Percentiles rank a stretch among this genome's conserved stretches.
These are phyloP conservation scores for Hyles euphorbiae DNA, from an alignment of 1,140 invertebrate species.

Conservation along the genomic window DNA sequence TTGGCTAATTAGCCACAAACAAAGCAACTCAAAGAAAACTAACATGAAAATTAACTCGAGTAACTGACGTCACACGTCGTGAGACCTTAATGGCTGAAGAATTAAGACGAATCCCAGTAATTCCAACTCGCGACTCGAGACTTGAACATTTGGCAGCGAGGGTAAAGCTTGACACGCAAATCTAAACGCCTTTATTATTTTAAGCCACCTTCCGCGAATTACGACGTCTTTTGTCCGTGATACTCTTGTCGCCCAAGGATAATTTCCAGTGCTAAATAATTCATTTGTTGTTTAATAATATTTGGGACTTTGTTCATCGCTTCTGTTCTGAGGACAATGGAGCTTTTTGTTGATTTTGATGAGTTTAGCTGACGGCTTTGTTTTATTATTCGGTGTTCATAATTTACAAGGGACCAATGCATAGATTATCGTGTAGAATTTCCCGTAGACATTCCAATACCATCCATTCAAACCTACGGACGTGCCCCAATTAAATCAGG, in stretches of 20 bases:
- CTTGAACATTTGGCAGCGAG: slow-evolving; percentile 30
- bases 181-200: slow-evolving; percentile 34
- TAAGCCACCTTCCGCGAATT: slow-evolving; percentile 18
- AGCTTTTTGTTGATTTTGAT: slow-evolving; percentile 1
- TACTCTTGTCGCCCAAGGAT: slow-evolving; percentile 14
- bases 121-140: slow-evolving; percentile 31
- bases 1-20: background rate
- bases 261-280: slow-evolving; percentile 18
- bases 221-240: slow-evolving; percentile 24
- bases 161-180: slow-evolving; percentile 29
- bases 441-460: no score
- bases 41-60: slow-evolving; percentile 23
- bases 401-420: no score
- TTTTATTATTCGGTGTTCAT: no score
- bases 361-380: background rate
- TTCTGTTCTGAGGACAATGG: background rate
- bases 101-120: slow-evolving; percentile 37
- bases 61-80: slow-evolving; percentile 25
- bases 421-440: no score
- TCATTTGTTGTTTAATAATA: slow-evolving; percentile 23
- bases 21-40: slow-evolving; percentile 14
- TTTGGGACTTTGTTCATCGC: slow-evolving; percentile 17
- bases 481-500: no score
- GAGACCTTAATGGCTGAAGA: slow-evolving; percentile 29
- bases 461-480: no score